Conservation (phyloP, 2,888 invertebrate genomes). For the Andricus curvator region DNA sequence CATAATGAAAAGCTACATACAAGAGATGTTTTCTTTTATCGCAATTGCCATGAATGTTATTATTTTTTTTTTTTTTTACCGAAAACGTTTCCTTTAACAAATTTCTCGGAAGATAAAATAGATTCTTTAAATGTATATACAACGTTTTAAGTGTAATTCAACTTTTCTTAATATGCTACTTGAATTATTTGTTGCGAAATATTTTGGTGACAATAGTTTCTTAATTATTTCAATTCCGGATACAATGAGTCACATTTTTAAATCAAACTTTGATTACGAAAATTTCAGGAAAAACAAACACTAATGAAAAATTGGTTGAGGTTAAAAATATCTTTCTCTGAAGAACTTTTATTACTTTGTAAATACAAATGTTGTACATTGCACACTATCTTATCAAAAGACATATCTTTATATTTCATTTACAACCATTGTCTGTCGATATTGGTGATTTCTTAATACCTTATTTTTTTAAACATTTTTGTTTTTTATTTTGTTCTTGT, state of each 20-base stretch:
- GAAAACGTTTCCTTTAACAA: too few species aligned
- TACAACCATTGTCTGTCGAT: background rate
- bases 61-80: too few species aligned
- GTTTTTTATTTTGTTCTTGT: background rate
- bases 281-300: background rate
- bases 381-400: slow-evolving; percentile 18
- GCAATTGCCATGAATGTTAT: too few species aligned
- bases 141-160: too few species aligned
- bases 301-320: background rate
- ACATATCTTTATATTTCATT: background rate
- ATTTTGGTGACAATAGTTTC: too few species aligned
- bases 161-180: too few species aligned
- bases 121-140: too few species aligned
- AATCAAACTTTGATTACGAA: background rate
- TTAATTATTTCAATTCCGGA: background rate
- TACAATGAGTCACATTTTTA: background rate
- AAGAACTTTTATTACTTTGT: slow-evolving; percentile 7
- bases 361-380: slow-evolving; percentile 25
- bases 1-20: too few species aligned
- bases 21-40: too few species aligned
- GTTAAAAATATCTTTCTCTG: background rate
- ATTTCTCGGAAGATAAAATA: too few species aligned
- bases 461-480: background rate
- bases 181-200: too few species aligned
- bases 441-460: background rate